phyloP scores from a whole-genome alignment of 2,888 invertebrate species.

The Camptogramma bilineatum region DNA sequence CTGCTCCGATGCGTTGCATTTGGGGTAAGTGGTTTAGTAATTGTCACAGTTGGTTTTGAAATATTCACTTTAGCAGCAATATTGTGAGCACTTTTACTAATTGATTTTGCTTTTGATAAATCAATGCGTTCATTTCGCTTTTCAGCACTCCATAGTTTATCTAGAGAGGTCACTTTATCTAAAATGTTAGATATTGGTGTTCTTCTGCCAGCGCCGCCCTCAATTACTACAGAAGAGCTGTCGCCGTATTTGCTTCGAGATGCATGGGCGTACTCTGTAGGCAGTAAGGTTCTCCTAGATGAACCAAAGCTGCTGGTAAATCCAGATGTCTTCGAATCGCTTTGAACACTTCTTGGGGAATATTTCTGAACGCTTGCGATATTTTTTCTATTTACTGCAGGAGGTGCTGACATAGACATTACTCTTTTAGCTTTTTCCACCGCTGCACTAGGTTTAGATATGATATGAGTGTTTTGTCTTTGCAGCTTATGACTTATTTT shows the following conservation, averaged over 20 bases:
- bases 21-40: constrained; percentile 50
- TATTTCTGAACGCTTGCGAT: constrained; percentile 46
- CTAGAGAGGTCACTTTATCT: constrained; percentile 82
- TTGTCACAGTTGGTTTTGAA: constrained; percentile 42
- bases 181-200: constrained; percentile 81
- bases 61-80: constrained; percentile 46
- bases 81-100: constrained; percentile 51
- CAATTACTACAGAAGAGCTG: constrained; percentile 67
- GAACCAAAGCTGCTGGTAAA: constrained; percentile 80
- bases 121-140: constrained; percentile 79
- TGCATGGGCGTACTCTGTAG: constrained; percentile 72
- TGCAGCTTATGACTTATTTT: constrained; percentile 86
- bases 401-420: constrained; percentile 75
- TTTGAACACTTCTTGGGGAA: constrained; percentile 50
- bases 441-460: constrained; percentile 55
- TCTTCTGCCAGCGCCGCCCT: constrained; percentile 79
- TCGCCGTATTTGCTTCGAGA: constrained; percentile 61
- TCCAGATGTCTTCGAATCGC: constrained; percentile 54
- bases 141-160: constrained; percentile 83
- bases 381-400: constrained; percentile 72
- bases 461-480: constrained; percentile 77
- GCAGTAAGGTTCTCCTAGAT: constrained; percentile 73
- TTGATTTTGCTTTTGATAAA: constrained; percentile 62
- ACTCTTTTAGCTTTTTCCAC: constrained; percentile 55
- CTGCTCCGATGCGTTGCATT: constrained; percentile 71